Evolutionary conservation across 2,888 invertebrate species (phyloP), one percentile per base, ranked within the genome.

Genomic region (Bembecia ichneumoniformis): DNA sequence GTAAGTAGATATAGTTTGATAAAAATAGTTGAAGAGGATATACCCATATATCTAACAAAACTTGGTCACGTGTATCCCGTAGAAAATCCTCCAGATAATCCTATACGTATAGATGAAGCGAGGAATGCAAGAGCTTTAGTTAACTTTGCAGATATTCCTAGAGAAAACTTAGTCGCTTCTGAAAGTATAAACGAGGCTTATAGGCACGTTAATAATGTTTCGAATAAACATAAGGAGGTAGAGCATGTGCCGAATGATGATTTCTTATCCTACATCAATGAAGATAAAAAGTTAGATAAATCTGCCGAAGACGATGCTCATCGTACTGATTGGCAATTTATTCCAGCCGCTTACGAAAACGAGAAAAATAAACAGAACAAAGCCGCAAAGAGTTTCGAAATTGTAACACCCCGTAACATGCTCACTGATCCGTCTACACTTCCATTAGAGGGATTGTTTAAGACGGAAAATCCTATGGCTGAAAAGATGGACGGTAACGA

Each of bases 1-100:
- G 91, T 93, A 0, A 92, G 91, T 67, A 87, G 92, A 57, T 90
- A 89, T 35, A 92, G 91, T 57, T 83, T 90, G 15, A 92, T 93
- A 13, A 92, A 92, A 70, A 87, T 92, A 48, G 89, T 92, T 3
- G 91, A 91, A 74, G 89, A 89, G 59, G 87, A 88, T 61, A 87
- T 88, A 11, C 87, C 88, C 46, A 84, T 87, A 54, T 88, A 87
- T 60, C 62, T 88, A 14, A 88, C 87, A 7, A 87, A 83, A 62
- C 67, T 77, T 17, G 81, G 87, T 3, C 87, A 82, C 52, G 70
- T 84, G 13, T 88, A 88, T 59, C 88, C 88, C 10, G 87, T 84
- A 16, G 87, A 83, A 54, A 78, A 87, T 57, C 84, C 82, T 13
- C 88, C 88, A 7, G 74, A 84, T 55, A 84, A 88, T 58, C 74